A percentile compares a stretch with the other conserved stretches of the same genome.
Evolutionary conservation across 1,140 invertebrate genomes (phyloP).

Genomic region (Neotoxoptera formosana): DNA sequence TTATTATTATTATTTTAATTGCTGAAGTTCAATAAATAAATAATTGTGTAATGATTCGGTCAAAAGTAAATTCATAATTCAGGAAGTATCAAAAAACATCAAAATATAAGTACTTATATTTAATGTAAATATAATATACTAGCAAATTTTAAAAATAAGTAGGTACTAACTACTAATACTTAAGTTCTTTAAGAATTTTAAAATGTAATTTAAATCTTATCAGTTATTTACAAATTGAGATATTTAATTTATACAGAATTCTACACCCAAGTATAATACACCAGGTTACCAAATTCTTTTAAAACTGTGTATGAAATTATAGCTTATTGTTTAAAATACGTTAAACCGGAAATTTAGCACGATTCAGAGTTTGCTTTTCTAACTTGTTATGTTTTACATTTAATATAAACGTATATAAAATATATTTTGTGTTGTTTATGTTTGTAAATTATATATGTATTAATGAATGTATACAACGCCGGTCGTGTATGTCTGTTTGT

Average conservation of each 20-base stretch:
- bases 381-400: not conserved
- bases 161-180: too few species aligned
- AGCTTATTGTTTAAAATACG: not conserved
- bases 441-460: not conserved
- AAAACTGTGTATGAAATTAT: not conserved
- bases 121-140: too few species aligned
- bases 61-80: too few species aligned
- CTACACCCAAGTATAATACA: not conserved
- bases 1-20: not conserved
- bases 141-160: too few species aligned
- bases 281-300: not conserved
- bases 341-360: not conserved
- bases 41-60: too few species aligned
- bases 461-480: not conserved
- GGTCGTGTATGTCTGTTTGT: constrained; percentile 41
- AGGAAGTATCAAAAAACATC: too few species aligned
- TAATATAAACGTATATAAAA: not conserved
- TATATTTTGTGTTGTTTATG: not conserved
- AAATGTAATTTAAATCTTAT: not conserved
- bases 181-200: not conserved
- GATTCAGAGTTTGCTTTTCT: not conserved
- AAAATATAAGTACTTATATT: too few species aligned
- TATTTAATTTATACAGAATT: not conserved
- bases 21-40: too few species aligned
- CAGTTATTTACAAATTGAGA: too few species aligned